Base-by-base conservation (phyloP, 2,888 invertebrate genomes). In the Apamea epomidion region DNA sequence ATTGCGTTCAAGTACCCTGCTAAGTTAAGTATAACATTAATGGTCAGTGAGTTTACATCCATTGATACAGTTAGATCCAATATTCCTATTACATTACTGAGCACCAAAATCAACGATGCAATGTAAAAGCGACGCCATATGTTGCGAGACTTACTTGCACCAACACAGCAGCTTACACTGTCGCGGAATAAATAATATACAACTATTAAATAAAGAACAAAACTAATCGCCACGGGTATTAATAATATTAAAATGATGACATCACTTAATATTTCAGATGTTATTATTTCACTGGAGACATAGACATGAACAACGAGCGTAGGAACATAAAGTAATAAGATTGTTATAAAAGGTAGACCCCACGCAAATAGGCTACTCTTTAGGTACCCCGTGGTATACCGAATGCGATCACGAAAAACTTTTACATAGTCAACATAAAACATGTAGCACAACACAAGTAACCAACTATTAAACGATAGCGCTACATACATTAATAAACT, bases 351-450 rank as follows among this genome's bases (percentile, higher is more conserved):
- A 32, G 79, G 69, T 18, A 79, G 2, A n/a, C 80, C 80, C 80
- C 80, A 75, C 5, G 58, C 58, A 48, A 80, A 80, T 8, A 79
- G 42, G 42, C 7, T 79, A 25, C 32, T 54, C 48, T 78, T 78
- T 4, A 79, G 54, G 16, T 71, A 80, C 0, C 78, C 62, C 2
- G 62, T 64, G 42, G 42, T 42, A 42, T 42, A 42, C 16, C 16
- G 42, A 62, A 78, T 70, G 7, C 70, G 2, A 54, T 8, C 21
- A 54, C 54, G 21, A 54, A 54, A 54, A 14, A 32, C 78, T 79
- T 77, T 78, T 0, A 78, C 78, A 60, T 76, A 76, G 48, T 78
- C 78, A 16, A 76, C 48, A 32, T 76, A 78, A 51, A 76, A 78
- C 7, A 78, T 18, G 14, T 62, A 79, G 5, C 78, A 68, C 18